Percentiles rank a stretch among this genome's conserved stretches.
Conservation (phyloP, 2,113 vertebrate species). For the Cephalopholis sonnerati region DNA sequence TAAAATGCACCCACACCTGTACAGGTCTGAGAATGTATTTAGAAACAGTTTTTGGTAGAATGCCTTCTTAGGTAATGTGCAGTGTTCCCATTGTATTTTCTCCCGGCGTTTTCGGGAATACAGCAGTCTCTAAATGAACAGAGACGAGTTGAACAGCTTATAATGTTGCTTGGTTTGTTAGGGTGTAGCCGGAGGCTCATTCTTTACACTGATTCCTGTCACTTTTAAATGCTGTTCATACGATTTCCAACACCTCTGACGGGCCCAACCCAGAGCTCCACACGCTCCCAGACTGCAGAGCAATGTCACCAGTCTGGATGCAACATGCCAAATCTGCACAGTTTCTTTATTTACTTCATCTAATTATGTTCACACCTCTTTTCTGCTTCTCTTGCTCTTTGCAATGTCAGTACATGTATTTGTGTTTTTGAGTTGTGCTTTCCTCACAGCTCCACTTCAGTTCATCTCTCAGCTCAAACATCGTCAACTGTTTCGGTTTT, state of each 20-base stretch:
- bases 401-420: not conserved
- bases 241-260: slow-evolving; percentile 58
- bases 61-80: not conserved
- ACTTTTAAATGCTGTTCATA: slow-evolving; percentile 72
- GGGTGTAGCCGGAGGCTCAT: slow-evolving; percentile 75
- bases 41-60: not conserved
- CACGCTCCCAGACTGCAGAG: slow-evolving; percentile 19
- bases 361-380: not conserved
- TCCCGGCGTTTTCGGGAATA: not conserved
- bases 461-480: slow-evolving; percentile 1
- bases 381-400: not conserved
- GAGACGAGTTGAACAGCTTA: slow-evolving; percentile 5
- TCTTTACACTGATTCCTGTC: slow-evolving; percentile 81
- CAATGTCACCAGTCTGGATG: not conserved
- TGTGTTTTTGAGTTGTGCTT: not conserved
- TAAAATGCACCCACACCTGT: not conserved
- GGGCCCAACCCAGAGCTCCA: slow-evolving; percentile 55
- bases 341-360: not conserved
- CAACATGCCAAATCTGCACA: not conserved
- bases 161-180: slow-evolving; percentile 24
- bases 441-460: not conserved
- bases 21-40: not conserved
- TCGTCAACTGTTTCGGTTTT: not conserved
- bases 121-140: not conserved
- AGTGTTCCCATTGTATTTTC: not conserved